Conservation (phyloP, 1,140 invertebrate genomes). For the Platyura marginata region DNA sequence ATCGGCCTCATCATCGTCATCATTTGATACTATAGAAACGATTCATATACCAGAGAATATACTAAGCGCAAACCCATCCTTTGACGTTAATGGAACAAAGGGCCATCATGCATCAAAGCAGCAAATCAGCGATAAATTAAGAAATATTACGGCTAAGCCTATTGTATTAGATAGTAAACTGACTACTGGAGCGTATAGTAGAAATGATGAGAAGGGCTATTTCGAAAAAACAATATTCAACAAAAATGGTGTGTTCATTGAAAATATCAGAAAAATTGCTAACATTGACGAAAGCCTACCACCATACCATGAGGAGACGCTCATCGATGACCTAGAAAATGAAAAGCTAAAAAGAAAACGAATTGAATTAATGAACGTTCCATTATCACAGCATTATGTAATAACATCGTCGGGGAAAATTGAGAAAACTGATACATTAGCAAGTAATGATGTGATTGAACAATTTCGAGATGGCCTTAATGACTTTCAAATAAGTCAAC, state of each 20-base stretch:
- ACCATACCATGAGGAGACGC: background rate
- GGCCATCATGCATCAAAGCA: background rate
- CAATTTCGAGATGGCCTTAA: conserved; percentile 1
- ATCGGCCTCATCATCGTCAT: background rate
- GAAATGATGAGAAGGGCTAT: background rate
- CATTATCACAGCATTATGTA: background rate
- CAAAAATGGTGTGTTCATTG: conserved; percentile 4
- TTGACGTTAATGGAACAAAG: background rate
- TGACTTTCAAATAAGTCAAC: background rate
- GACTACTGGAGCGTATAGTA: background rate
- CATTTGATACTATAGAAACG: no score
- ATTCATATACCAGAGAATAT: background rate
- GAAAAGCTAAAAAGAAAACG: background rate
- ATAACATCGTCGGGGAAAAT: conserved; percentile 1
- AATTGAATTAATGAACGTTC: conserved; percentile 2
- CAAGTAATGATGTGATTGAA: background rate
- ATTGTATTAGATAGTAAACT: background rate
- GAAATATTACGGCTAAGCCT: background rate
- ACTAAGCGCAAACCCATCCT: background rate
- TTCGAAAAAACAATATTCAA: conserved; percentile 1
- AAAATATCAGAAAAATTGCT: background rate
- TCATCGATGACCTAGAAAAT: background rate
- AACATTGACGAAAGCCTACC: no score
- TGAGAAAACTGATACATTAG: background rate
- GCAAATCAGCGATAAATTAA: background rate